phyloP scores from a whole-genome alignment of 2,797 vertebrate species.

The Sebastes itinus region DNA sequence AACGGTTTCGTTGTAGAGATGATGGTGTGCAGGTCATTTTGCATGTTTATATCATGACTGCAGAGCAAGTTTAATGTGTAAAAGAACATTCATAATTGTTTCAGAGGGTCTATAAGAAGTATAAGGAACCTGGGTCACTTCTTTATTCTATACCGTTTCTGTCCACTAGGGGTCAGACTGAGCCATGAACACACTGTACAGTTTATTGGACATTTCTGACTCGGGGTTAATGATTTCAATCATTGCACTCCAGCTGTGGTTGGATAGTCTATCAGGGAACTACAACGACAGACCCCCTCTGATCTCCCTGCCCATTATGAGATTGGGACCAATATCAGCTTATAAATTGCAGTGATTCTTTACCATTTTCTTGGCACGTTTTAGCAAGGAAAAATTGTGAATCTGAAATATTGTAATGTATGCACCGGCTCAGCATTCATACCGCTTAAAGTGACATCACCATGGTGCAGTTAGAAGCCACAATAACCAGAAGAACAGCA shows the following conservation, averaged over 20 bases:
- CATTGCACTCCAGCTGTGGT: background rate
- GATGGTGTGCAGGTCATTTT: background rate
- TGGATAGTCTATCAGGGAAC: background rate
- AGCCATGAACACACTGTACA: slow-evolving; percentile 43
- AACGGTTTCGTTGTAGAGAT: background rate
- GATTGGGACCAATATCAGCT: background rate
- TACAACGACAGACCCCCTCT: background rate
- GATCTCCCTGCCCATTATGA: background rate
- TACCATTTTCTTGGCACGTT: too few relatives aligned
- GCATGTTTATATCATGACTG: background rate
- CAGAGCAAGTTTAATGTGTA: background rate
- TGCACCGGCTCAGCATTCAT: background rate
- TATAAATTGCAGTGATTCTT: too few relatives aligned
- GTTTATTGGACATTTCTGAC: slow-evolving; percentile 21
- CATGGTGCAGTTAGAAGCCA: background rate
- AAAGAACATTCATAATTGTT: background rate
- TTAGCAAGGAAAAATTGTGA: background rate
- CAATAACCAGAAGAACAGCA: background rate
- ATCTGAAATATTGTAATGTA: background rate
- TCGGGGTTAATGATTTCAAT: background rate
- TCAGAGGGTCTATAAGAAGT: background rate
- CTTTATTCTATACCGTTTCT: background rate
- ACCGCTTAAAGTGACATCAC: background rate
- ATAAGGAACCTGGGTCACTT: background rate
- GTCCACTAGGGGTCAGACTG: slow-evolving; percentile 81